A percentile compares a stretch with the other conserved stretches of the same genome.
Evolutionary conservation across 2,113 vertebrate species (phyloP).

Genomic region (Physeter macrocephalus): DNA sequence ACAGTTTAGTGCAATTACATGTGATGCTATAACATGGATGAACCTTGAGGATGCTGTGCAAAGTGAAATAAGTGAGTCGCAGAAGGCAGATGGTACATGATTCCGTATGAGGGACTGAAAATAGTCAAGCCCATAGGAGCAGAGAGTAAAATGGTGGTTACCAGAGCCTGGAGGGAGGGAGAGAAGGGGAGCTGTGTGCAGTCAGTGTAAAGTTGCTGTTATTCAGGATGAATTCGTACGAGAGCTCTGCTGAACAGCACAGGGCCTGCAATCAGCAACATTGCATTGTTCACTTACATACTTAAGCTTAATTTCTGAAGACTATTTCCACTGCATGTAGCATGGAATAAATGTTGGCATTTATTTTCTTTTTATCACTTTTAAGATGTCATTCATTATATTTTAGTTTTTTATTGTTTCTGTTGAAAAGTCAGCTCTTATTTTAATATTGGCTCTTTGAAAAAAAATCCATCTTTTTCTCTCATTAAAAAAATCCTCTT

Average conservation of each 20-base stretch:
- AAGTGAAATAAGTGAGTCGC: neutral
- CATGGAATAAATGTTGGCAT: neutral
- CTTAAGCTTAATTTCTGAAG: neutral
- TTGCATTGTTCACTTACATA: neutral
- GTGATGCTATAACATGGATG: neutral
- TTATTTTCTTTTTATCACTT: neutral
- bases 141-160: neutral
- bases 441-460: neutral
- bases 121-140: neutral
- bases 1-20: fast-evolving
- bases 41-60: neutral
- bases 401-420: neutral
- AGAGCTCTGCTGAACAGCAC: neutral
- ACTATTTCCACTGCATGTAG: neutral
- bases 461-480: neutral
- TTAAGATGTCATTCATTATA: too few species aligned
- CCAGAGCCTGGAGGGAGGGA: too few species aligned
- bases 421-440: neutral
- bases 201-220: neutral
- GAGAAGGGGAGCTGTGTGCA: fast-evolving
- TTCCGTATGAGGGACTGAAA: neutral
- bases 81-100: neutral
- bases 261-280: too few species aligned
- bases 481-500: neutral
- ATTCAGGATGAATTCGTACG: neutral